phyloP scores from a whole-genome alignment of 2,113 vertebrate genomes.

The Mellivora capensis region DNA sequence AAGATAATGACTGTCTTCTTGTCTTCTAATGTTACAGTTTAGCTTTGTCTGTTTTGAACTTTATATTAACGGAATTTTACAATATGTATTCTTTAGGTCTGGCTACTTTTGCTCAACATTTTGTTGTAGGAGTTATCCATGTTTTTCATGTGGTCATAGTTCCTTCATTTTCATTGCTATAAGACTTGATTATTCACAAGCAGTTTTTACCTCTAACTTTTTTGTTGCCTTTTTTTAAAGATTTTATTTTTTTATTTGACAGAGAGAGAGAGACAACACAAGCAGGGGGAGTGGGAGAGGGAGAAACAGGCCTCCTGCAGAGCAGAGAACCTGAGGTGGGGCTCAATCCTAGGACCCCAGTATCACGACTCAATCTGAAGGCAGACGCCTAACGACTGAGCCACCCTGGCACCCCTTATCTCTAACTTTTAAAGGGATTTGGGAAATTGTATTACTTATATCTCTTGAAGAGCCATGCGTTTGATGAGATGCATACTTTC shows the following conservation, averaged over 20 bases:
- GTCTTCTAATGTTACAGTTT: background rate
- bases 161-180: background rate
- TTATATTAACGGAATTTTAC: background rate
- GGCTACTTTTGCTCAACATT: background rate
- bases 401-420: too few species aligned
- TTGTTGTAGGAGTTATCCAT: background rate
- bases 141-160: background rate
- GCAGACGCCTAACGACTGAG: too few species aligned
- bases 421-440: background rate
- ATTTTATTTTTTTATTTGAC: too few species aligned
- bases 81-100: background rate
- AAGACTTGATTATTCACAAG: background rate
- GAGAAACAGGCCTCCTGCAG: too few species aligned
- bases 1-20: background rate
- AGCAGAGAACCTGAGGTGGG: too few species aligned
- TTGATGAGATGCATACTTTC: background rate
- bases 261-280: too few species aligned
- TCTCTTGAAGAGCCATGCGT: background rate
- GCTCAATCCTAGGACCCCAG: too few species aligned
- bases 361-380: too few species aligned
- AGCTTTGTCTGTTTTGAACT: background rate
- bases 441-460: background rate
- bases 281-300: too few species aligned
- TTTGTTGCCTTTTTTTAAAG: too few species aligned
- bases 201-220: background rate